Evolutionary conservation across 2,113 vertebrate species (phyloP), one percentile per base, ranked within the genome.

Genomic region (Pavo muticus): DNA sequence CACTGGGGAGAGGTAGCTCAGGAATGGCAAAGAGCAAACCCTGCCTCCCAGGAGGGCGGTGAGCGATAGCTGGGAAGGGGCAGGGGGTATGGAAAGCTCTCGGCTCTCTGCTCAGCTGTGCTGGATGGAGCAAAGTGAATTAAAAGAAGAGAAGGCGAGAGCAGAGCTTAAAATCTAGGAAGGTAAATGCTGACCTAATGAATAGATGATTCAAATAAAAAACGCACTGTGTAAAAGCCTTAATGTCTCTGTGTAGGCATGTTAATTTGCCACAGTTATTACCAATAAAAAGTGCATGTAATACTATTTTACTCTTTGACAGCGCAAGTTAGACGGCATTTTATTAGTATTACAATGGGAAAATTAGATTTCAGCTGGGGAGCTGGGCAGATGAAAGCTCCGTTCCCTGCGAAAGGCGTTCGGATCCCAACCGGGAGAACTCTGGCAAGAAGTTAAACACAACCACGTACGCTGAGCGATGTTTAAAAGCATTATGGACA

Each of bases 221-320:
- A 89, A 79, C 15, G 59, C 73, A 8, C n/a, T 87, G 82, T n/a
- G 35, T 50, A 40, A 79, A 54, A 93, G 86, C 91, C 86, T 91
- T 94, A 91, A 93, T 82, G 79, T 80, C 71, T 90, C 92, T 89
- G 67, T 63, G 68, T 75, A 93, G 94, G 93, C 87, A 95, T 95
- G 95, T 97, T 96, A 97, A 97, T 97, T 97, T 96, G 95, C 79
- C 87, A 89, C 96, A 95, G 95, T 95, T 97, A 94, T 94, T 92
- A 94, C 81, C 86, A 95, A 96, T 95, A 98, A 97, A 97, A 97
- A 90, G 74, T 52, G 88, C 96, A 40, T 75, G 87, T 91, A 94
- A 88, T 87, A 69, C 80, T 88, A 84, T 87, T 96, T 84, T 48
- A 75, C 90, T 91, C 91, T 90, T 94, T 91, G 94, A 97, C 78